Base-by-base conservation (phyloP, 2,113 vertebrate species). In the Microcebus lehilahytsara region DNA sequence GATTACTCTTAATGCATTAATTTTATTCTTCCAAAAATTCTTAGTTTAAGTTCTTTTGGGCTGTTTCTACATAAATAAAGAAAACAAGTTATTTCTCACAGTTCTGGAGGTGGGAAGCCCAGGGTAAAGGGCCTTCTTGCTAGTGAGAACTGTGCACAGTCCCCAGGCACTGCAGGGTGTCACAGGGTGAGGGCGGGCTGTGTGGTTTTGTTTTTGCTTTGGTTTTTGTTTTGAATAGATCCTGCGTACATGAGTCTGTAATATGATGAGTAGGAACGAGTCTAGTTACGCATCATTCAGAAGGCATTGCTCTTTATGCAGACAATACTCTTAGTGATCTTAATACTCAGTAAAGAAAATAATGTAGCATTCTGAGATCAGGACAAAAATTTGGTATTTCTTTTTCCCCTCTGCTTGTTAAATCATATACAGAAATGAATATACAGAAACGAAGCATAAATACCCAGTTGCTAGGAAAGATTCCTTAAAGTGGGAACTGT, bases 1-100 rank as follows among this genome's bases (percentile, higher is more conserved):
- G 62, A 89, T 85, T 67, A 58, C 12, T 72, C 88, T 88, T 56
- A 78, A 72, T 37, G 37, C 5, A 42, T 72, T 96, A n/a, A 84
- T 94, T 88, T 85, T 72, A 79, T 79, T 94, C 62, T 89, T 85
- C 34, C 27, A 67, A 83, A 9, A 37, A 40, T 92, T 95, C 93
- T 89, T 58, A 42, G 42, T 75, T 46, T 75, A 89, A 69, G 14
- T 37, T 78, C 9, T 93, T 85, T 86, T 1, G 19, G 32, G 27
- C 14, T 92, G 7, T 53, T 30, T 67, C 30, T 42, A 27, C 7
- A 46, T 74, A 74, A 27, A 12, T 40, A 25, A 11, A 62, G 23
- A 72, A 40, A 27, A 46, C 16, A 46, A 46, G 27, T 16, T 75
- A 46, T 75, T 75, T 75, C 42, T 30, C 49, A 51, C 27, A 51